A percentile compares a stretch with the other conserved stretches of the same genome.
These are phyloP conservation scores for Zaprionus lachaisei DNA, from an alignment of 1,140 invertebrate species.

Conservation along the genomic window DNA sequence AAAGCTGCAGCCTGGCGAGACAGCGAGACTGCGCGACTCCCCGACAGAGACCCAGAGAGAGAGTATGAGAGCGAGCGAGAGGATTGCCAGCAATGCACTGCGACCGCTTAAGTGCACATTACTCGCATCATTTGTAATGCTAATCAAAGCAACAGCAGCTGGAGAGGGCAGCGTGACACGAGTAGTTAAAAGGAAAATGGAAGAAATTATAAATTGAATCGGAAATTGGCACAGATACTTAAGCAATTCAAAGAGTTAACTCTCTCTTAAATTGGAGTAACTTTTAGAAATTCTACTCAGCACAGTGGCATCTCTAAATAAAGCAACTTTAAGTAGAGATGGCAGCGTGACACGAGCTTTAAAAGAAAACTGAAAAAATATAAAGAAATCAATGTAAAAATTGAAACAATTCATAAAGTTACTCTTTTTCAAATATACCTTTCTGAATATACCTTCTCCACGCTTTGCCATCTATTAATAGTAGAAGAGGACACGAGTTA, in stretches of 20 bases:
- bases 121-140: slow-evolving; percentile 82
- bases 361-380: not conserved
- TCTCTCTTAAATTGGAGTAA: not conserved
- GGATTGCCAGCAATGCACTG: slow-evolving; percentile 30
- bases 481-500: too few species aligned
- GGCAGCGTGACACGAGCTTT: not conserved
- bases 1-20: slow-evolving; percentile 48
- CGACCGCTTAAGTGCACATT: slow-evolving; percentile 79
- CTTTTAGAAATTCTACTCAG: not conserved
- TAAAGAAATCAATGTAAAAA: not conserved
- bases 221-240: not conserved
- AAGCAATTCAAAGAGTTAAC: not conserved
- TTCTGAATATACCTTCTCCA: too few species aligned
- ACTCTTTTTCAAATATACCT: too few species aligned
- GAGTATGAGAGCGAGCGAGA: slow-evolving; percentile 13
- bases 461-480: too few species aligned
- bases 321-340: not conserved
- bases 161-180: slow-evolving; percentile 15
- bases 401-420: too few species aligned
- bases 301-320: not conserved
- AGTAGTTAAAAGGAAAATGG: not conserved
- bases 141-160: slow-evolving; percentile 68
- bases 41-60: slow-evolving; percentile 11
- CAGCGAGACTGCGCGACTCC: slow-evolving; percentile 18
- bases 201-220: not conserved